Evolutionary conservation across 2,888 invertebrate genomes (phyloP), one percentile per base, ranked within the genome.

Genomic region (Drosophila formosana): DNA sequence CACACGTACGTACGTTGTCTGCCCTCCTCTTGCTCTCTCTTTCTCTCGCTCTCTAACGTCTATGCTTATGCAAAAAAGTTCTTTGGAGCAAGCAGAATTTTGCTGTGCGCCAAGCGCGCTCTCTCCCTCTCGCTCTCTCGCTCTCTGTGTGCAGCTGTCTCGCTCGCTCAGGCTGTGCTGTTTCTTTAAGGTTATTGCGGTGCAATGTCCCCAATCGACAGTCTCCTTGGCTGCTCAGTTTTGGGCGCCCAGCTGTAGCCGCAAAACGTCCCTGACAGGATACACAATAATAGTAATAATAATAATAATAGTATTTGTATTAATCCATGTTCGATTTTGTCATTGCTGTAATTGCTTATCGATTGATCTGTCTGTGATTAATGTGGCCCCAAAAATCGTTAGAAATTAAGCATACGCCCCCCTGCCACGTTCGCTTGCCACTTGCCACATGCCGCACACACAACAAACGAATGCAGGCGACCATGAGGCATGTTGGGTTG

Each of bases 161-260:
- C 71, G 18, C 18, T 77, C 70, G 64, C 74, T 68, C 67, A 61
- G 67, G 63, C 79, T 75, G 62, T 72, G 80, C 72, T 80, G 78
- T 72, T 89, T 82, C 82, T 87, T 88, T 86, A 84, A 90, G 90
- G 90, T 90, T 90, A 90, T 81, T 90, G 70, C 77, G 83, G 90
- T 90, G 88, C 89, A 90, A 83, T 85, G 90, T 90, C 89, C 91
- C 84, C 90, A 90, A 90, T 90, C 75, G 68, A 70, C 18, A 65
- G 72, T 82, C 75, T 86, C 79, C 88, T 82, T 82, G 85, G 88
- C 55, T 58, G 47, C 37, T 55, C 9, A 46, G 56, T 6, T 32
- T 52, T 60, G 58, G 3, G 30, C n/a, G 34, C 34, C 11, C 34
- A 34, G 34, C 37, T 34, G 34, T 11, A 3, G 11, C 34, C 7